Percentiles rank a stretch among this genome's conserved stretches.
These are phyloP conservation scores for Tychaedon coryphoeus DNA, from an alignment of 2,113 vertebrate genomes.

Conservation along the genomic window DNA sequence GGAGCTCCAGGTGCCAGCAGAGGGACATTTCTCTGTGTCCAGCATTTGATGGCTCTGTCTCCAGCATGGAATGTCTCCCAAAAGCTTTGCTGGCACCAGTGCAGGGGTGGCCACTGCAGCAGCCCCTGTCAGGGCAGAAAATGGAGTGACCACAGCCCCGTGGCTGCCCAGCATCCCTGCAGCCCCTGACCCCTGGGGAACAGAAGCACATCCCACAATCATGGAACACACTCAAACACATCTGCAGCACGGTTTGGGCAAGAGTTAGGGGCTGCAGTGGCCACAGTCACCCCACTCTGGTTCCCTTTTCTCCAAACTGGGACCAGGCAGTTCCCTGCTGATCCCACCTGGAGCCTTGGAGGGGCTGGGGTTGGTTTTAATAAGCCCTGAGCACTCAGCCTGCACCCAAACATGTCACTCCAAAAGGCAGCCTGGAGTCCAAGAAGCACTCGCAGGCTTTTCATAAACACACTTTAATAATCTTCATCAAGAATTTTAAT, in stretches of 20 bases:
- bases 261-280: accelerated
- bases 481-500: slow-evolving; percentile 62
- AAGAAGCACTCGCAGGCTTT: slow-evolving; percentile 51
- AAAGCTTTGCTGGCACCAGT: background rate
- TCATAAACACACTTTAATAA: slow-evolving; percentile 66
- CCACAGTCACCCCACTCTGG: accelerated
- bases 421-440: background rate
- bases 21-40: background rate
- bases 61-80: accelerated
- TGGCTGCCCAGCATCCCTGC: background rate
- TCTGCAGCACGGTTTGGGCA: background rate
- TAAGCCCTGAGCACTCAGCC: background rate
- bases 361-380: background rate
- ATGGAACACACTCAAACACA: accelerated
- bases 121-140: background rate
- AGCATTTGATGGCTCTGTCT: background rate
- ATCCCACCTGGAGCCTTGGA: accelerated
- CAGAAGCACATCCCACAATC: accelerated
- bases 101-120: background rate
- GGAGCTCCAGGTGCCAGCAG: background rate
- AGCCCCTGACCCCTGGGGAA: background rate
- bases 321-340: background rate
- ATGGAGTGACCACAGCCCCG: accelerated
- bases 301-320: background rate
- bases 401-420: slow-evolving; percentile 10